Percentiles rank a stretch among this genome's conserved stretches.
Evolutionary conservation across 2,113 vertebrate species (phyloP).

Genomic region (Notothenia rossii): DNA sequence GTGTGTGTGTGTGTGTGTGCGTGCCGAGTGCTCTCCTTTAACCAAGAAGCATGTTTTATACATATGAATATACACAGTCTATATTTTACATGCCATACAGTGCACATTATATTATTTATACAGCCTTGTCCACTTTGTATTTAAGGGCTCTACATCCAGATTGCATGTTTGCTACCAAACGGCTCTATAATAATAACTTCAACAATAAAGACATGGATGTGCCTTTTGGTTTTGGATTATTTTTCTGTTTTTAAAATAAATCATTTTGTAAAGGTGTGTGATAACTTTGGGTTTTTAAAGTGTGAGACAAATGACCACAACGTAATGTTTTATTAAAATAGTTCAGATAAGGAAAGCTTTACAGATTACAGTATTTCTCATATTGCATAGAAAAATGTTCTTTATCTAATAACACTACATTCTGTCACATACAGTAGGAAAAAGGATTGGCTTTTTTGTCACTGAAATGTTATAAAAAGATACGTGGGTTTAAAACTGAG

Average conservation of each 20-base stretch:
- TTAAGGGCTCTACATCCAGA: slow-evolving; percentile 89
- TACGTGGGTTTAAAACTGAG: slow-evolving; percentile 21
- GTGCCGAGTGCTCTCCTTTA: slow-evolving; percentile 74
- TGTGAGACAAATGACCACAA: neutral
- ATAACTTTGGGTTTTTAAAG: neutral
- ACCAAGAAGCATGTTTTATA: slow-evolving; percentile 84
- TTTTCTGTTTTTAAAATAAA: slow-evolving; percentile 27
- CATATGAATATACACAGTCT: slow-evolving; percentile 84
- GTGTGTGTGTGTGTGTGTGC: neutral
- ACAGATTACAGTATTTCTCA: slow-evolving; percentile 46
- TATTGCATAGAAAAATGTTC: slow-evolving; percentile 32
- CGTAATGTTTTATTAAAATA: slow-evolving; percentile 59
- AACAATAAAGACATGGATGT: slow-evolving; percentile 88
- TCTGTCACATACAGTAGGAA: slow-evolving; percentile 7
- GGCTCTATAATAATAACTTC: slow-evolving; percentile 83
- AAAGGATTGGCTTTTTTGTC: neutral
- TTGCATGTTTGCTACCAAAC: slow-evolving; percentile 92
- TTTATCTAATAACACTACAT: neutral
- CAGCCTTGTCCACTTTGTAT: slow-evolving; percentile 89
- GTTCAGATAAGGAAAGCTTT: slow-evolving; percentile 12
- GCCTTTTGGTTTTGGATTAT: slow-evolving; percentile 77
- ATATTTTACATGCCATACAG: slow-evolving; percentile 89
- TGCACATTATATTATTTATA: slow-evolving; percentile 89
- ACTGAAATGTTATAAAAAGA: slow-evolving; percentile 45
- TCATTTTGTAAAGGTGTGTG: neutral